Base-by-base conservation (phyloP, 2,113 vertebrate species). In the Corynorhinus townsendii region DNA sequence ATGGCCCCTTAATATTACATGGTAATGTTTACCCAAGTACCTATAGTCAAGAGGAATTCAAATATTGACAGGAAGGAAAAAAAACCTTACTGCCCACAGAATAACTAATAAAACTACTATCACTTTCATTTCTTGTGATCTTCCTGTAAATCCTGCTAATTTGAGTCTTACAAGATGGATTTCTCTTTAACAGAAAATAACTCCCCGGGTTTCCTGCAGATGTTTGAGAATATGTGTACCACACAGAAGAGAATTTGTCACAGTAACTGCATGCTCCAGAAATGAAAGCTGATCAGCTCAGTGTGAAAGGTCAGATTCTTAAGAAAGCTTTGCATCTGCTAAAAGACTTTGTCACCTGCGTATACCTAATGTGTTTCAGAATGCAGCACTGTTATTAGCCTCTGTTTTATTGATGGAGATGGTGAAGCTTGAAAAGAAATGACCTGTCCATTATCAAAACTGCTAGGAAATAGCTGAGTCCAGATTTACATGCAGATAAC, bases 31-130 rank as follows among this genome's bases (percentile, higher is more conserved):
- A 97, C 33, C 28, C 84, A 96, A 95, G 82, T 94, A 96, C 3
- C 77, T 47, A 95, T 26, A 96, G 72, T 94, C 85, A 86, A 95
- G 86, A 90, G 81, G 87, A 97, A 97, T 97, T 96, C 95, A 96
- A 97, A 96, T 95, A 95, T 35, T 95, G 81, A 82, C 19, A 87
- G 68, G 66, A 88, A 94, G 45, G 49, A 69, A 92, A 73, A 93
- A 68, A 89, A 28, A 66, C 89, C 71, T 94, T 95, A 77, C 75
- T 95, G 95, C 79, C 35, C 87, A 90, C 1, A 43, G 82, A 96
- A 45, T 92, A 97, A 93, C 91, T 97, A 86, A 92, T 54, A 90
- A 86, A 83, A 84, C 95, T 93, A 93, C 86, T 96, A 96, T 84
- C 54, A 92, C 88, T 94, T 90, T 20, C 56, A 97, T 91, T 85